Conservation (phyloP, 2,888 invertebrate species). For the Torymus auratus region DNA sequence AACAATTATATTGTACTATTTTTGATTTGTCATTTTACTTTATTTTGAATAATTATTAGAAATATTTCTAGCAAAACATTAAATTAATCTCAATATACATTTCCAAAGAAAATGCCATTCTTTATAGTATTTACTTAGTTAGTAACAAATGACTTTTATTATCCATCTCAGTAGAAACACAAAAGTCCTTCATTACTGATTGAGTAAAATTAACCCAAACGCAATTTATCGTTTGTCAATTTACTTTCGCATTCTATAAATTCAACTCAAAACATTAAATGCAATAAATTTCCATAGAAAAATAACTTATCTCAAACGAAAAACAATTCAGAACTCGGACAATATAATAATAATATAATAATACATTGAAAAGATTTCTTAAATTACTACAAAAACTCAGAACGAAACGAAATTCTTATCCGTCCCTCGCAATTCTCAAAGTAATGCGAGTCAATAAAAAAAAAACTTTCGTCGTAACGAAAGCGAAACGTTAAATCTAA, state of each 20-base stretch:
- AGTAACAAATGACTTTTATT: conserved; percentile 50
- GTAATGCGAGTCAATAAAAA: too few relatives aligned
- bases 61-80: conserved; percentile 20
- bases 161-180: conserved; percentile 19
- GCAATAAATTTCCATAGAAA: neutral
- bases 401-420: too few relatives aligned
- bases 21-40: conserved; percentile 41
- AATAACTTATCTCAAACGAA: neutral
- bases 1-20: conserved; percentile 16
- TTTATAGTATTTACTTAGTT: conserved; percentile 46
- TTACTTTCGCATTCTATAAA: too few relatives aligned
- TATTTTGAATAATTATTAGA: conserved; percentile 27
- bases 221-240: too few relatives aligned
- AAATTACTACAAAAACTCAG: too few relatives aligned
- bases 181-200: conserved; percentile 47
- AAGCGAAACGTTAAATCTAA: too few relatives aligned
- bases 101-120: conserved; percentile 27
- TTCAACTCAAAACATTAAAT: too few relatives aligned
- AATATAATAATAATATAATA: too few relatives aligned
- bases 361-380: too few relatives aligned
- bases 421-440: too few relatives aligned
- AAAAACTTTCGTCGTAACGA: too few relatives aligned
- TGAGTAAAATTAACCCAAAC: conserved; percentile 27
- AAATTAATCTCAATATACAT: conserved; percentile 6
- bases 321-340: too few relatives aligned